A percentile compares a stretch with the other conserved stretches of the same genome.
Conservation (phyloP, 2,797 vertebrate genomes). For the Sphenodon punctatus region DNA sequence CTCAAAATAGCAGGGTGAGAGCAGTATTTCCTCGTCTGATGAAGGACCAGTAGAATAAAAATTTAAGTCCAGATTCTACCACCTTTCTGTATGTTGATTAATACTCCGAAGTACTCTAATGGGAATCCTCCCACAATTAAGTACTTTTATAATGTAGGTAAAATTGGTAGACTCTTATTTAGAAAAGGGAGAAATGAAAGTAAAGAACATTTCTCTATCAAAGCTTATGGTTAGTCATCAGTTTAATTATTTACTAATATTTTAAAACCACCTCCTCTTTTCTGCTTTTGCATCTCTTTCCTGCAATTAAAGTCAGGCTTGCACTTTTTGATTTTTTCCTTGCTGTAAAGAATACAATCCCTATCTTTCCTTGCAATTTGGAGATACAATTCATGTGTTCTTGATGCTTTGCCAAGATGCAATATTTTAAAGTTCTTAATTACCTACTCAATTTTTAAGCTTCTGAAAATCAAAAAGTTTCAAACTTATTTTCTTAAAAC, state of each 20-base stretch:
- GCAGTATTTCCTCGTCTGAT: neutral
- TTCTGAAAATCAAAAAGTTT: too few relatives aligned
- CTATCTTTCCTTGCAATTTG: neutral
- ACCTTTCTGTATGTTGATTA: neutral
- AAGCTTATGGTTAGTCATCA: neutral
- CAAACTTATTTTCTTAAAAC: too few relatives aligned
- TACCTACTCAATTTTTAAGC: neutral
- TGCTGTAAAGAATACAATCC: neutral
- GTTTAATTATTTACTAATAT: neutral
- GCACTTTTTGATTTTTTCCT: neutral
- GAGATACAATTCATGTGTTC: neutral
- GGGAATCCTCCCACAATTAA: neutral
- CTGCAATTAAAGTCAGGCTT: neutral
- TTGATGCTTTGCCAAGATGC: neutral
- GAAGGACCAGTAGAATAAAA: neutral
- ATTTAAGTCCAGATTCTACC: neutral
- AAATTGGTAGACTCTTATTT: accelerated
- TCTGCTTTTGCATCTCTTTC: neutral
- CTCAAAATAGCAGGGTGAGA: neutral
- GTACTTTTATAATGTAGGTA: neutral
- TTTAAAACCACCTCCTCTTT: neutral
- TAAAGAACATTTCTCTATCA: neutral
- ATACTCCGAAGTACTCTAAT: neutral
- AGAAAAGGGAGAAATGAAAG: neutral
- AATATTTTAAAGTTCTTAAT: neutral